Evolutionary conservation across 1,140 invertebrate species (phyloP), one percentile per base, ranked within the genome.

Genomic region (Triops longicaudatus): DNA sequence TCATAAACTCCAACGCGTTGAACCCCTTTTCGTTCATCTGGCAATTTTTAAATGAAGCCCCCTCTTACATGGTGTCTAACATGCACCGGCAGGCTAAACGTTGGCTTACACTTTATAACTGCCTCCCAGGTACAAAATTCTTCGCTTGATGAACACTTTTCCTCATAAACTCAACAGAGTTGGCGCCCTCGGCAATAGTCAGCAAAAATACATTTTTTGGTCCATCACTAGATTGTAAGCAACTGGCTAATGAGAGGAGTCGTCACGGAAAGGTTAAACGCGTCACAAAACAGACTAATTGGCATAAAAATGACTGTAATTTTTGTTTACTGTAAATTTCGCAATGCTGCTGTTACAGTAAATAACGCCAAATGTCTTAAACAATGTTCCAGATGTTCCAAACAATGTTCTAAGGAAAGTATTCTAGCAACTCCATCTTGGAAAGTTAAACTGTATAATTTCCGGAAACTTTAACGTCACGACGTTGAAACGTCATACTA

Each of bases 21-120:
- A 7, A 7, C 50, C 43, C 50, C 50, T 63, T 63, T 63, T 63
- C 50, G 31, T 63, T 63, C 50, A 63, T 63, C 50, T 14, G 50
- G 50, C 50, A 63, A 63, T 63, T 63, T 63, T 63, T 63, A 63
- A 63, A 63, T 63, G 50, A 63, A 63, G 50, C 50, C 50, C 50
- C 50, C 50, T 63, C 50, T 63, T 63, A 63, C 50, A 63, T 14
- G 50, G 50, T 63, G 50, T 63, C 50, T 63, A 63, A 63, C 50
- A 22, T 63, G 50, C 14, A 63, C 50, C 50, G 50, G 50, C 50
- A 63, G 50, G 50, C 50, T 63, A 6, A 10, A 63, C 10, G 50
- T 63, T 63, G 50, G 50, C 50, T 63, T 63, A 63, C 31, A 37
- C 50, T 63, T 63, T 63, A 63, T 63, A 22, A 63, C 14, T 22